phyloP scores from a whole-genome alignment of 2,113 vertebrate species.

The Neodon shergylaensis region DNA sequence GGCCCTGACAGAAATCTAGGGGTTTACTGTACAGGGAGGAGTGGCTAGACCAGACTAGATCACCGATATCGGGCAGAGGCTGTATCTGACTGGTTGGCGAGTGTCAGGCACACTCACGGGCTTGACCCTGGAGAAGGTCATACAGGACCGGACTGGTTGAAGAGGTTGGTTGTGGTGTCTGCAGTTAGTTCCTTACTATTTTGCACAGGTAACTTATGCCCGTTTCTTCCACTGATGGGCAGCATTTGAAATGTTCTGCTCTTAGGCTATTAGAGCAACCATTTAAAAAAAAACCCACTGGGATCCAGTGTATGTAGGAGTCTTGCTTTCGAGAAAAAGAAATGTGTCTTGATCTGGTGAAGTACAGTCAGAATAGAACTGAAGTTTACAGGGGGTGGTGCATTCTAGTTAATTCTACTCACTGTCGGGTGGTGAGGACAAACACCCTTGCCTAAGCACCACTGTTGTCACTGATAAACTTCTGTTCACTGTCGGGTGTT shows the following conservation, averaged over 20 bases:
- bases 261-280: not conserved
- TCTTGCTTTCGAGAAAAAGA: not conserved
- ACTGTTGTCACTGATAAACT: too few species aligned
- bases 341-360: not conserved
- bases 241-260: not conserved
- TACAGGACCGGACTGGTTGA: not conserved
- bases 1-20: not conserved
- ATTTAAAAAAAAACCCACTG: not conserved
- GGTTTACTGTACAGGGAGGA: not conserved
- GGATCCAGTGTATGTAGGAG: not conserved
- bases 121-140: not conserved
- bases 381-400: too few species aligned
- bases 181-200: constrained; percentile 7
- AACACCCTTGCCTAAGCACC: too few species aligned
- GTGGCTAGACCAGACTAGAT: not conserved
- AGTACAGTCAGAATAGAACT: not conserved
- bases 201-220: constrained; percentile 10
- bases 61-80: too few species aligned
- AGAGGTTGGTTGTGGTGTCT: not conserved
- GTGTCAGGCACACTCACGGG: not conserved
- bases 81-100: not conserved
- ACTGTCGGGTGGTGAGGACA: not conserved
- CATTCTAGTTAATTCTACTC: not conserved
- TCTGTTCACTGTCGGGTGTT: not conserved
- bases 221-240: not conserved